phyloP scores from a whole-genome alignment of 2,113 vertebrate species.

The Felis catus region F.catus_Fca126_mat1.0 CM031419.1:184466501-184467000 shows the following conservation, averaged over 20 bases:
- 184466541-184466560: neutral
- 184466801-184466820: neutral
- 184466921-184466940: neutral
- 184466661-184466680: neutral
- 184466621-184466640: neutral
- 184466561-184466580: neutral
- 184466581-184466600: neutral
- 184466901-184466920: neutral
- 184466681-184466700: neutral
- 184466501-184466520: neutral
- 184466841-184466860: neutral
- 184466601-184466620: neutral
- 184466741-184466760: neutral
- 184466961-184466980: neutral
- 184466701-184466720: neutral
- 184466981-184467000: neutral
- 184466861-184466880: neutral
- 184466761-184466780: neutral
- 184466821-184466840: neutral
- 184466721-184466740: constrained; percentile 16
- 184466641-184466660: constrained; percentile 34
- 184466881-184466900: neutral
- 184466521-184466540: neutral
- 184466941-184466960: neutral
- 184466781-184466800: constrained; percentile 15